phyloP scores from a whole-genome alignment of 2,113 vertebrate genomes.

The Paraplagusia blochii region DNA sequence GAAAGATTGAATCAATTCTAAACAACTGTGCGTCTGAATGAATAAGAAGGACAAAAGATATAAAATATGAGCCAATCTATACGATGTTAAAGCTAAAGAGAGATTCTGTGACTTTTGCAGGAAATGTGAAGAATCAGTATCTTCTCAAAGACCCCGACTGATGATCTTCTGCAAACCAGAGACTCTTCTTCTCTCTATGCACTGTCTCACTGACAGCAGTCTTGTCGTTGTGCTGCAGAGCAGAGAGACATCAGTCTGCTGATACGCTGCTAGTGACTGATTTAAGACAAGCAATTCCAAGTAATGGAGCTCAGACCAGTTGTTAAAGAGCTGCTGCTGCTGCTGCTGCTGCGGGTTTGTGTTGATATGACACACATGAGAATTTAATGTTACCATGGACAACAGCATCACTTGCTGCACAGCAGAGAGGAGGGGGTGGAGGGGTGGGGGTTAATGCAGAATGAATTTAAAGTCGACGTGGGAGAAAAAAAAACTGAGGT shows the following conservation, averaged over 20 bases:
- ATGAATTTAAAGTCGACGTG: slow-evolving; percentile 26
- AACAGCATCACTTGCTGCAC: slow-evolving; percentile 30
- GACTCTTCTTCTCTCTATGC: background rate
- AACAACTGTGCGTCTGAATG: no score
- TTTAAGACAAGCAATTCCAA: slow-evolving; percentile 1
- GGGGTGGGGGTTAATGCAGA: slow-evolving; percentile 19
- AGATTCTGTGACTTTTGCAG: slow-evolving; percentile 27
- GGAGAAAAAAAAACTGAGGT: no score
- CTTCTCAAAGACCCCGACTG: slow-evolving; percentile 7
- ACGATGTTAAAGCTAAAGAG: background rate
- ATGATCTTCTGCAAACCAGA: slow-evolving; percentile 13
- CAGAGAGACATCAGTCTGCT: slow-evolving; percentile 14
- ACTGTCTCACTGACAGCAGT: slow-evolving; percentile 8
- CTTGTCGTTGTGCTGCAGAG: slow-evolving; percentile 26
- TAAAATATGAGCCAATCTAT: background rate
- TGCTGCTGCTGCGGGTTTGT: background rate
- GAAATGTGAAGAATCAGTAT: slow-evolving; percentile 30
- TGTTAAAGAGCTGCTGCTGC: background rate
- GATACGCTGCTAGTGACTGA: background rate
- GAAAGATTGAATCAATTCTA: no score
- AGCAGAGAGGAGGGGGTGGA: background rate
- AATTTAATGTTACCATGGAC: slow-evolving; percentile 24
- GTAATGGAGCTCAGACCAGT: background rate
- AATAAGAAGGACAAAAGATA: no score
- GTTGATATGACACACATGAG: background rate